phyloP scores from a whole-genome alignment of 2,888 invertebrate species.

The Synanthedon myopaeformis region DNA sequence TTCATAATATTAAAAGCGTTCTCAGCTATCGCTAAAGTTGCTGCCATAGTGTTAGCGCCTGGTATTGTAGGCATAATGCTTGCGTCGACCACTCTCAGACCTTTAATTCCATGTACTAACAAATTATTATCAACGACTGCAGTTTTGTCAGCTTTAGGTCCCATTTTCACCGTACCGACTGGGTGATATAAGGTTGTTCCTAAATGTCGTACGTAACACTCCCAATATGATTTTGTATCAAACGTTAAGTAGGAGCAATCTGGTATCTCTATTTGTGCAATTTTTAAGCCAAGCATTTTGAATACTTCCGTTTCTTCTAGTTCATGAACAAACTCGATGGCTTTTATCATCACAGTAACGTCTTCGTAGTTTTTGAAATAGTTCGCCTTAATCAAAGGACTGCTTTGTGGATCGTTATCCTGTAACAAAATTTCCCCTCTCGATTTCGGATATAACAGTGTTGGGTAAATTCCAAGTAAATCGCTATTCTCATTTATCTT shows the following conservation, averaged over 20 bases:
- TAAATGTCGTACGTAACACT: conserved; percentile 67
- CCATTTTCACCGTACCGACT: conserved; percentile 79
- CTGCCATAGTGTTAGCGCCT: conserved; percentile 70
- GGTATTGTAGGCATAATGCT: conserved; percentile 65
- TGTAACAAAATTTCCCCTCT: conserved; percentile 66
- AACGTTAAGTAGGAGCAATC: conserved; percentile 32
- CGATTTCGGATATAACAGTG: conserved; percentile 60
- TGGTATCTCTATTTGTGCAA: conserved; percentile 30
- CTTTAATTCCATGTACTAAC: conserved; percentile 62
- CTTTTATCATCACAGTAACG: conserved; percentile 43
- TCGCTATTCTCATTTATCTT: conserved; percentile 27
- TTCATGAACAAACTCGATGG: conserved; percentile 35
- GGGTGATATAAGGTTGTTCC: conserved; percentile 74
- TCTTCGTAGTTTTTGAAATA: conserved; percentile 72
- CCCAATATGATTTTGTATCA: conserved; percentile 60
- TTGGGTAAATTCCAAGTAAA: conserved; percentile 40
- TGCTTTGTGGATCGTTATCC: conserved; percentile 57
- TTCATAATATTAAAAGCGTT: conserved; percentile 57
- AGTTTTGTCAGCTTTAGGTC: conserved; percentile 38
- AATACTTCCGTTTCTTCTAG: conserved; percentile 48
- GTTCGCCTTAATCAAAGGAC: conserved; percentile 71
- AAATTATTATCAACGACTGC: conserved; percentile 65
- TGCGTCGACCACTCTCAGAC: conserved; percentile 63
- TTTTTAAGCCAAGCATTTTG: conserved; percentile 29
- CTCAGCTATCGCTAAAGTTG: conserved; percentile 61